Percentiles rank a stretch among this genome's conserved stretches.
phyloP scores from a whole-genome alignment of 1,140 invertebrate genomes.

The Trachelipus rathkii region DNA sequence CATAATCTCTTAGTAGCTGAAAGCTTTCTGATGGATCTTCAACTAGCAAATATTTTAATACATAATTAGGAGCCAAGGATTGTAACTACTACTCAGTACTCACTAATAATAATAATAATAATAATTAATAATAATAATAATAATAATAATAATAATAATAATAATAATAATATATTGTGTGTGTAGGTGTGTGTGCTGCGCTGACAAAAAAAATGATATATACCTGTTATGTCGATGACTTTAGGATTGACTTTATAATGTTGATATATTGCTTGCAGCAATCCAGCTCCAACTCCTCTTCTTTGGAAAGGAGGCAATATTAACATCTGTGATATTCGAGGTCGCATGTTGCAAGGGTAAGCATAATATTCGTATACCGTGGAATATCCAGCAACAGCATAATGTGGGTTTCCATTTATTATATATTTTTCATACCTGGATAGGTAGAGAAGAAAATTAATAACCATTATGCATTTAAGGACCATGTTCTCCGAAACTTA shows the following conservation, averaged over 20 bases:
- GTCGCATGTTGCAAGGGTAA: conserved; percentile 78
- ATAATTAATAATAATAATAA: too few species aligned
- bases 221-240: conserved; percentile 83
- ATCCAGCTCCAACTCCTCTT: conserved; percentile 71
- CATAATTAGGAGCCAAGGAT: too few species aligned
- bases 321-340: conserved; percentile 85
- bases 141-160: too few species aligned
- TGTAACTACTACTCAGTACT: too few species aligned
- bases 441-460: conserved; percentile 31
- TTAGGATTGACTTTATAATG: conserved; percentile 64
- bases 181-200: too few species aligned
- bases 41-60: not conserved
- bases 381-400: conserved; percentile 77
- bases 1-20: not conserved
- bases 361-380: conserved; percentile 94
- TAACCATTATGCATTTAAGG: too few species aligned
- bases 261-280: conserved; percentile 73
- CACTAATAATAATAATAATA: too few species aligned
- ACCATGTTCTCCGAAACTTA: too few species aligned
- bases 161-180: too few species aligned
- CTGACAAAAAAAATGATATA: conserved; percentile 4
- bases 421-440: conserved; percentile 76
- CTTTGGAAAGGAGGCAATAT: conserved; percentile 84
- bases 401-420: conserved; percentile 60
- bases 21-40: not conserved